Base-by-base conservation (phyloP, 1,140 invertebrate species). In the Nomia melanderi region DNA sequence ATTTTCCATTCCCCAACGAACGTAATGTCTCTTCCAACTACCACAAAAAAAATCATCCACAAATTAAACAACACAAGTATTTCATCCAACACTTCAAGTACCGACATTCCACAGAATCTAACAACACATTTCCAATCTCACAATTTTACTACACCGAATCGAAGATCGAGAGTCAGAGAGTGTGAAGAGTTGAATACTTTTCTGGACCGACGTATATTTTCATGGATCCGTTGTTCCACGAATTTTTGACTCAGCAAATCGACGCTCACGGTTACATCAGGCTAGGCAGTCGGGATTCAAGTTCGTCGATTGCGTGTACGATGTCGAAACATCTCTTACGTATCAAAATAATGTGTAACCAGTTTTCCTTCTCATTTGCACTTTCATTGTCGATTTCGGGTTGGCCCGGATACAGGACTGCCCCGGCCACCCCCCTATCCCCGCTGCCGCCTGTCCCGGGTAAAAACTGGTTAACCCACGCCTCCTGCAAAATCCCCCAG, bases 381-480 rank as follows among this genome's bases (percentile, higher is more conserved):
- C 74, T 78, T 78, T 74, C 71, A 47, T 66, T 62, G 65, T 64
- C 50, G 64, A 62, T 76, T 77, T 69, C 57, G 67, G 67, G 75
- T 53, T 77, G 75, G 75, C 67, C 75, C 62, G 74, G 44, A 72
- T 80, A 71, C 65, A 12, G 17, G n/a, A 20, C 62, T n/a, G 50
- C 8, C 39, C 29, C 39, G 3, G 23, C 25, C 23, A 20, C 63
- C 0, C 17, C 29, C 20, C 5, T 12, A 31, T 17, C 20, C 2
- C 36, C 20, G 6, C 27, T 0, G 20, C 3, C 20, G n/a, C 11
- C 47, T 8, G 8, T n/a, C 20, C n/a, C 31, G 2, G 29, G 44
- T 29, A 84, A 82, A 84, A 82, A 84, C 83, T 80, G 80, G 81
- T 82, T 77, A 84, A 78, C 80, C 81, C 73, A 82, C 81, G 73